Percentiles rank a stretch among this genome's conserved stretches.
Conservation (phyloP, 2,797 vertebrate genomes). For the Setipinna tenuifilis region DNA sequence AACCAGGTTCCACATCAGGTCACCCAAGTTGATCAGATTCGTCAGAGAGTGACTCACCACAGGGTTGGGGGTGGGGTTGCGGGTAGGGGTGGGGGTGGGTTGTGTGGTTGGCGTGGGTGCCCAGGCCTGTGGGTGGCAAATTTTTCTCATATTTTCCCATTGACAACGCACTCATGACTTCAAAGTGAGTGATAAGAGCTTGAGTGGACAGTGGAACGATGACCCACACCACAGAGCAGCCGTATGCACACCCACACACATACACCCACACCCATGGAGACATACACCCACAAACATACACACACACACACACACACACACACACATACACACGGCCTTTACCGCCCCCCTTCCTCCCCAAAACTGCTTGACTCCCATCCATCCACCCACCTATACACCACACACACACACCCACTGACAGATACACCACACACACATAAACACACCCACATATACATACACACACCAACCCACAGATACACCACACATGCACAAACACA, state of each 20-base stretch:
- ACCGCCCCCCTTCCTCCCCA: too few relatives aligned
- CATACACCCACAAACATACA: not conserved
- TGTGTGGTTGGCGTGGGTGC: not conserved
- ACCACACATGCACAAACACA: not conserved
- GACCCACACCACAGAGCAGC: not conserved
- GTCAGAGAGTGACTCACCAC: too few relatives aligned
- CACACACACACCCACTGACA: too few relatives aligned
- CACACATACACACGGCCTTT: not conserved
- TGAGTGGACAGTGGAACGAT: conserved; percentile 12
- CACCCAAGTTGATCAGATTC: too few relatives aligned
- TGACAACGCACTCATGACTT: not conserved
- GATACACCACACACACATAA: too few relatives aligned
- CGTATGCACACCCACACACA: not conserved
- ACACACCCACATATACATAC: not conserved
- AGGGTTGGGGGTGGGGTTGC: too few relatives aligned
- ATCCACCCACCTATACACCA: too few relatives aligned
- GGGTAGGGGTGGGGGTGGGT: not conserved
- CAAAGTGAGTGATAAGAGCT: not conserved
- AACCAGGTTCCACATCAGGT: too few relatives aligned
- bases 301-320: conserved; percentile 25
- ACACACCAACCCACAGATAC: not conserved
- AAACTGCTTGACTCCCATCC: too few relatives aligned
- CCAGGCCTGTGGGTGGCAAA: not conserved
- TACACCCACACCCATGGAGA: not conserved
- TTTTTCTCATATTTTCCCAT: conserved; percentile 3